These are phyloP conservation scores for Mizuhopecten yessoensis DNA, from an alignment of 1,140 invertebrate species.

Conservation along the genomic window DNA sequence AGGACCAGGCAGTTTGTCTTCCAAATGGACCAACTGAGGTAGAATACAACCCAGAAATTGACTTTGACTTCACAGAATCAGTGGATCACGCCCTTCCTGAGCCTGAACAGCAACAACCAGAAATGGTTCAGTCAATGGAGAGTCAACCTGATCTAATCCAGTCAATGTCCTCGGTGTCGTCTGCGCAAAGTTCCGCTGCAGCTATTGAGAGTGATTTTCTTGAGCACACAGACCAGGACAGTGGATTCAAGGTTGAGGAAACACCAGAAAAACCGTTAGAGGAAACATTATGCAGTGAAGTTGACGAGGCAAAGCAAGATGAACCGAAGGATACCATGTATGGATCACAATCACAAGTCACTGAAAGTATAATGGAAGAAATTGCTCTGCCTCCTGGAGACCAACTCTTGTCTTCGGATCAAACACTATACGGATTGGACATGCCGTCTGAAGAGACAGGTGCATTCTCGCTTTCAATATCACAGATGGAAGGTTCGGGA, in stretches of 20 bases:
- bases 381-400: constrained; percentile 65
- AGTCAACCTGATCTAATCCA: constrained; percentile 6
- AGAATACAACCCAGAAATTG: constrained; percentile 85
- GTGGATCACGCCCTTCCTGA: constrained; percentile 41
- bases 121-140: constrained; percentile 52
- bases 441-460: constrained; percentile 80
- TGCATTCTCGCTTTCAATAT: constrained; percentile 63
- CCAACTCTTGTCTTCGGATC: constrained; percentile 74
- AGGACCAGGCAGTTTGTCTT: constrained; percentile 57
- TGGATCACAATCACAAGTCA: constrained; percentile 61
- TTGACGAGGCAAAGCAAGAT: neutral
- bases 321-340: constrained; percentile 38
- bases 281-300: neutral
- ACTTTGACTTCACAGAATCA: constrained; percentile 78
- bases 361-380: constrained; percentile 73
- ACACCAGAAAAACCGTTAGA: neutral
- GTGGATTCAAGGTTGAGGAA: constrained; percentile 43
- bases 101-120: constrained; percentile 48
- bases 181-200: constrained; percentile 41
- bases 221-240: constrained; percentile 8
- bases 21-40: constrained; percentile 86
- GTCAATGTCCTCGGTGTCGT: neutral
- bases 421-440: constrained; percentile 80
- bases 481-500: constrained; percentile 62
- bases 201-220: constrained; percentile 59